These are phyloP conservation scores for Lithobates pipiens DNA, from an alignment of 2,797 vertebrate species.

Conservation along the genomic window DNA sequence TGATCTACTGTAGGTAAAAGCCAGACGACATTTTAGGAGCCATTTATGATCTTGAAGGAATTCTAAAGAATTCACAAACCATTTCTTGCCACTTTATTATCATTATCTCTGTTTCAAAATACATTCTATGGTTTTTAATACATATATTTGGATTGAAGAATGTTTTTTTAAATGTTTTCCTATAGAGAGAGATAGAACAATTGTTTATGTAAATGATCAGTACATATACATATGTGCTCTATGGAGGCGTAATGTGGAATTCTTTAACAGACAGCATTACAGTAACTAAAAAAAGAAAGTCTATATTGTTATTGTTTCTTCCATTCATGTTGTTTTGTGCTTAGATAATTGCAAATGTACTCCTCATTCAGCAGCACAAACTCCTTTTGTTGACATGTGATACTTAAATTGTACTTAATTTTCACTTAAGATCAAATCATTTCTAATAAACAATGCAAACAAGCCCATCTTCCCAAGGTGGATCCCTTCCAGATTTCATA, in stretches of 20 bases:
- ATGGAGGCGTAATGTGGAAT: background rate
- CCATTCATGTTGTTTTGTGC: background rate
- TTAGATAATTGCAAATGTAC: conserved; percentile 44
- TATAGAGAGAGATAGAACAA: too few species aligned
- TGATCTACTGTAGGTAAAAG: too few species aligned
- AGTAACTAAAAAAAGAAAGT: background rate
- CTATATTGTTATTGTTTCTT: background rate
- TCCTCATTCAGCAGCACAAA: conserved; percentile 28
- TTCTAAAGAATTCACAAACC: too few species aligned
- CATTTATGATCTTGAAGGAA: too few species aligned
- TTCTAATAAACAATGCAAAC: conserved; percentile 63
- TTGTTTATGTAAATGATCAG: too few species aligned
- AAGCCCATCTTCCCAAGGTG: conserved; percentile 65
- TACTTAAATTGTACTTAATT: conserved; percentile 61
- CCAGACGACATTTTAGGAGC: too few species aligned
- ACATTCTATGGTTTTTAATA: too few species aligned
- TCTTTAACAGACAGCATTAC: background rate
- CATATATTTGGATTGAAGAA: too few species aligned
- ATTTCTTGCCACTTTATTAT: too few species aligned
- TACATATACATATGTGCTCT: too few species aligned
- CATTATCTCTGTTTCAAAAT: too few species aligned
- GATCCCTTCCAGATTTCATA: conserved; percentile 71
- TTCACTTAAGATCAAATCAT: conserved; percentile 66
- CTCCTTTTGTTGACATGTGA: conserved; percentile 59
- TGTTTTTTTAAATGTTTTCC: too few species aligned